Evolutionary conservation across 2,888 invertebrate genomes (phyloP).

Genomic region (Dynastes tityus): DNA sequence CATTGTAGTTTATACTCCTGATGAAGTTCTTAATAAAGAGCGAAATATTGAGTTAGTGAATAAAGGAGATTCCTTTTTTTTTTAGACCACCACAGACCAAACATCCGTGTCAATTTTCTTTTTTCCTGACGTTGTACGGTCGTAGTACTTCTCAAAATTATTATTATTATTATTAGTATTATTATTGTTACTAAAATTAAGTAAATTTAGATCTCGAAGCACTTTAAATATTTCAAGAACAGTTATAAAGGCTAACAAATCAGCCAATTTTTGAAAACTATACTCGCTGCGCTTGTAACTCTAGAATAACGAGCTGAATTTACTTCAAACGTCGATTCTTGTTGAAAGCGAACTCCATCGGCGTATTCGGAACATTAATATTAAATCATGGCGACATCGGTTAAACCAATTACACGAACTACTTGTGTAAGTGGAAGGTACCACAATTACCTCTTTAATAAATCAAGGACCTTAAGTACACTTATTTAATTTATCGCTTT

Average conservation of each 20-base stretch:
- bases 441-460: slow-evolving; percentile 36
- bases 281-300: too few relatives aligned
- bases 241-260: not conserved
- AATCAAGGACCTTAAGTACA: slow-evolving; percentile 27
- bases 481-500: slow-evolving; percentile 30
- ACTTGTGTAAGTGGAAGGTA: slow-evolving; percentile 30
- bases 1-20: too few relatives aligned
- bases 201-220: too few relatives aligned
- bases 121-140: too few relatives aligned
- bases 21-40: too few relatives aligned
- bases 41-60: too few relatives aligned
- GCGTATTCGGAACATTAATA: not conserved
- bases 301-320: not conserved
- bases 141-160: too few relatives aligned
- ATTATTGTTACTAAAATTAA: too few relatives aligned
- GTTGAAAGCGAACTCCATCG: not conserved
- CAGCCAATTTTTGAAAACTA: not conserved
- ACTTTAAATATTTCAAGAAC: not conserved
- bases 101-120: too few relatives aligned
- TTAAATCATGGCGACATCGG: slow-evolving; percentile 25
- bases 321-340: slow-evolving; percentile 9
- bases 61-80: too few relatives aligned
- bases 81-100: too few relatives aligned
- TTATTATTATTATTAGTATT: too few relatives aligned
- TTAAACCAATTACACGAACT: slow-evolving; percentile 31